Percentiles rank a stretch among this genome's conserved stretches.
phyloP scores from a whole-genome alignment of 2,113 vertebrate genomes.

The Charadrius vociferus region DNA sequence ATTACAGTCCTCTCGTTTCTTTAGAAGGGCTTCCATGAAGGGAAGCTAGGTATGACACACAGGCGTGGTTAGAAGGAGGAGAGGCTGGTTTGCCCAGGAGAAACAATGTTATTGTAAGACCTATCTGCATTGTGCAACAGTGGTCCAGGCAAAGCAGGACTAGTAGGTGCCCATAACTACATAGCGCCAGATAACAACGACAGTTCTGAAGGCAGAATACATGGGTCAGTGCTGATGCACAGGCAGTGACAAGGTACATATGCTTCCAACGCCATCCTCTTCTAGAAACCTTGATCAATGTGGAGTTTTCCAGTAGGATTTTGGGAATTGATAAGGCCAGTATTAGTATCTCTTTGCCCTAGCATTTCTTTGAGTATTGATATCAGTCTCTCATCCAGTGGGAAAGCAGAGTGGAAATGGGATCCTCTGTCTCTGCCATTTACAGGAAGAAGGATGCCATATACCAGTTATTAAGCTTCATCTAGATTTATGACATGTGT shows the following conservation, averaged over 20 bases:
- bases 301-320: background rate
- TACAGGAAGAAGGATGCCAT: constrained; percentile 10
- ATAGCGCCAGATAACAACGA: background rate
- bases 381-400: background rate
- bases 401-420: background rate
- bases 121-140: background rate
- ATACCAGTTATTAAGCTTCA: constrained; percentile 21
- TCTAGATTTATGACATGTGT: constrained; percentile 29
- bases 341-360: background rate
- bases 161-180: background rate
- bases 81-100: background rate
- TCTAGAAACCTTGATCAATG: background rate
- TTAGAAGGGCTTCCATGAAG: background rate
- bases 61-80: background rate
- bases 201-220: background rate
- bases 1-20: background rate
- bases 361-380: background rate
- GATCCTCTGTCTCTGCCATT: constrained; percentile 11
- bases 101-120: background rate
- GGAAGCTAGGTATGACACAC: fast-evolving
- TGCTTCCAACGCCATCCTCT: background rate
- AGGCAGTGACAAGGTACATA: background rate
- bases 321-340: background rate
- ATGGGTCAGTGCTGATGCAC: background rate
- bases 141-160: background rate